Evolutionary conservation across 2,797 vertebrate genomes (phyloP).

Genomic region (Hafferia zeledoni): DNA sequence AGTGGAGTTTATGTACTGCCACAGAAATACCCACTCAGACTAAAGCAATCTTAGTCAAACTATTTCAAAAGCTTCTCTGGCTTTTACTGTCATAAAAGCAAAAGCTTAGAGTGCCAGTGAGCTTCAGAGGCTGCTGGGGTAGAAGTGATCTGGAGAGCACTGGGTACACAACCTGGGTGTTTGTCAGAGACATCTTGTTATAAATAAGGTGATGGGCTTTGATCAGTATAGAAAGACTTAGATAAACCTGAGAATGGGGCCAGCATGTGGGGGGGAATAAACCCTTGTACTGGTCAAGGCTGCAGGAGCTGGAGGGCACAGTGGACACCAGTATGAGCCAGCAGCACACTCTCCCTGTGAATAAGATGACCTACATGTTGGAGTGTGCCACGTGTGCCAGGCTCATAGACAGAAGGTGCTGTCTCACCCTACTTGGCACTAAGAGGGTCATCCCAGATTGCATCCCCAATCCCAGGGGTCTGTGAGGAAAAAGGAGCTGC

Average conservation of each 20-base stretch:
- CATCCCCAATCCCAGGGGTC: not conserved
- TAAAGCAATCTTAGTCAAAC: not conserved
- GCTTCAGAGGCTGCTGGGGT: not conserved
- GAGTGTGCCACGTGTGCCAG: not conserved
- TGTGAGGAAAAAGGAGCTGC: not conserved
- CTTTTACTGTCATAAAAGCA: not conserved
- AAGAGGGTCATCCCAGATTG: not conserved
- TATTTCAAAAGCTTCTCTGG: not conserved
- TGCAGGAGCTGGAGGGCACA: not conserved
- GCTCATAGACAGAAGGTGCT: not conserved
- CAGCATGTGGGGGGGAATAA: not conserved
- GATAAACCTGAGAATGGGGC: not conserved
- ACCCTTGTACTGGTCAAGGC: not conserved
- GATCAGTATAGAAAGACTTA: not conserved
- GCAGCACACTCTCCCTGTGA: not conserved
- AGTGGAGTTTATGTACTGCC: not conserved
- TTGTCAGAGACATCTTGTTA: not conserved
- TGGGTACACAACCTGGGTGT: not conserved
- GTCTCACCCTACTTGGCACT: not conserved
- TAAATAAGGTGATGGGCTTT: not conserved
- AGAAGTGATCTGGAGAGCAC: not conserved
- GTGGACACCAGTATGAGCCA: not conserved
- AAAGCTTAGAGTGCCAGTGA: not conserved
- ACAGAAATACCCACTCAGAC: not conserved
- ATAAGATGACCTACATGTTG: not conserved